phyloP scores from a whole-genome alignment of 1,140 invertebrate species.

The Drosophila kikkawai region DNA sequence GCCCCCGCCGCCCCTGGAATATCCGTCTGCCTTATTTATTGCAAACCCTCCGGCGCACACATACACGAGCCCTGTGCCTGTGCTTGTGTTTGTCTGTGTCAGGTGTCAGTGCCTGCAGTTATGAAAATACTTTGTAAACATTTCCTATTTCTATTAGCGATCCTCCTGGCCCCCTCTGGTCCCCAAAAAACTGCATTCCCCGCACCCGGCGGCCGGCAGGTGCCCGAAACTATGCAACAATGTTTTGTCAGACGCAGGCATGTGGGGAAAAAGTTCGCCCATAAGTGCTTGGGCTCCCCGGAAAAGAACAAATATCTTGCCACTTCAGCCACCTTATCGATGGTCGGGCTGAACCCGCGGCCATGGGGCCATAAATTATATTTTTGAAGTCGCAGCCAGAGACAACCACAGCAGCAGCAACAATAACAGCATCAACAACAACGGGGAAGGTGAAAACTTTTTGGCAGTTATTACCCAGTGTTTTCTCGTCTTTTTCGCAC shows the following conservation, averaged over 20 bases:
- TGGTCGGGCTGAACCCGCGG: constrained; percentile 71
- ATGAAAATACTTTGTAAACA: constrained; percentile 84
- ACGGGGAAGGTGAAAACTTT: constrained; percentile 60
- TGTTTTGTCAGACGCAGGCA: constrained; percentile 69
- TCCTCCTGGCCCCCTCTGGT: constrained; percentile 3
- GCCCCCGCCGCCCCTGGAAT: constrained; percentile 49
- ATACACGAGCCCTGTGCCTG: constrained; percentile 3
- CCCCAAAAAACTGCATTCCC: constrained; percentile 56
- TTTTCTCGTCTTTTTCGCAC: constrained; percentile 60
- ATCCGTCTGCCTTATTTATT: constrained; percentile 75
- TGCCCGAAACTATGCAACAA: constrained; percentile 79
- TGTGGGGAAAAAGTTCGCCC: constrained; percentile 66
- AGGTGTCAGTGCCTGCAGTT: constrained; percentile 82
- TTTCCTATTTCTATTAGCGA: constrained; percentile 84
- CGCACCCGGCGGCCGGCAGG: constrained; percentile 5
- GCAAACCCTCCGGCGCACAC: constrained; percentile 39
- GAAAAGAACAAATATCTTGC: constrained; percentile 77
- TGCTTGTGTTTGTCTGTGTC: constrained; percentile 57
- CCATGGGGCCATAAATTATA: constrained; percentile 82
- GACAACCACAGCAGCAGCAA: constrained; percentile 46
- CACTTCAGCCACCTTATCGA: constrained; percentile 73
- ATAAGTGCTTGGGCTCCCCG: constrained; percentile 68
- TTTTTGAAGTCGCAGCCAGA: constrained; percentile 72
- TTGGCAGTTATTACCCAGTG: constrained; percentile 83
- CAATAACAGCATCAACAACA: constrained; percentile 31